These are phyloP conservation scores for Pseudolaguvia tuberculata DNA, from an alignment of 2,113 vertebrate species.

Conservation along the genomic window DNA sequence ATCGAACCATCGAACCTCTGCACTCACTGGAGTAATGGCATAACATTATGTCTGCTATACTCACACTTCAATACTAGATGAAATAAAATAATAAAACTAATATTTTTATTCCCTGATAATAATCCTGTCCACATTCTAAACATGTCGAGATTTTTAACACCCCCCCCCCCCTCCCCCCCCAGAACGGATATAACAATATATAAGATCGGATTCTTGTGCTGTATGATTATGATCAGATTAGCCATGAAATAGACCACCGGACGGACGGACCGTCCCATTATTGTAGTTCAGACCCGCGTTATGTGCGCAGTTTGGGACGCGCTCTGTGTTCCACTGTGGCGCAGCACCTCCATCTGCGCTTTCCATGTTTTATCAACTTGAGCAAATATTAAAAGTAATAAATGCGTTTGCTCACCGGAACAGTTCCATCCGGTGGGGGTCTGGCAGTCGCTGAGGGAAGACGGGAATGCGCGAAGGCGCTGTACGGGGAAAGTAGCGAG, in stretches of 20 bases:
- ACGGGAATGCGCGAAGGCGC: slow-evolving; percentile 88
- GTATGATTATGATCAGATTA: no score
- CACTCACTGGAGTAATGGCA: not conserved
- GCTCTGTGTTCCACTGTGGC: not conserved
- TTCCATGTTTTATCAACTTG: not conserved
- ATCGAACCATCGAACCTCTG: not conserved
- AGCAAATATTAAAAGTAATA: not conserved
- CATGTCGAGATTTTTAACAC: no score
- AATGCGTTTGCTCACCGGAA: slow-evolving; percentile 78
- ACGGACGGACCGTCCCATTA: no score
- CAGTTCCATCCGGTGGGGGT: slow-evolving; percentile 98
- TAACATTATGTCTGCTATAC: not conserved
- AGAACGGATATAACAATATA: no score
- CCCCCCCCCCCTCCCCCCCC: no score
- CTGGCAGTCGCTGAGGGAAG: slow-evolving; percentile 96
- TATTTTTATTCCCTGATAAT: no score
- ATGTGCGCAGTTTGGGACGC: not conserved
- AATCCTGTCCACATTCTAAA: no score
- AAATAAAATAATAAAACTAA: not conserved
- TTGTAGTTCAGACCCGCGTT: no score
- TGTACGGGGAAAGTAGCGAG: slow-evolving; percentile 76
- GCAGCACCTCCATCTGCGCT: not conserved
- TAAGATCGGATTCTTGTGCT: no score
- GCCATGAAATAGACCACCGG: no score
- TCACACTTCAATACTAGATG: not conserved